These are phyloP conservation scores for Myotis vivesi DNA, from an alignment of 2,797 vertebrate genomes.

Conservation along the genomic window DNA sequence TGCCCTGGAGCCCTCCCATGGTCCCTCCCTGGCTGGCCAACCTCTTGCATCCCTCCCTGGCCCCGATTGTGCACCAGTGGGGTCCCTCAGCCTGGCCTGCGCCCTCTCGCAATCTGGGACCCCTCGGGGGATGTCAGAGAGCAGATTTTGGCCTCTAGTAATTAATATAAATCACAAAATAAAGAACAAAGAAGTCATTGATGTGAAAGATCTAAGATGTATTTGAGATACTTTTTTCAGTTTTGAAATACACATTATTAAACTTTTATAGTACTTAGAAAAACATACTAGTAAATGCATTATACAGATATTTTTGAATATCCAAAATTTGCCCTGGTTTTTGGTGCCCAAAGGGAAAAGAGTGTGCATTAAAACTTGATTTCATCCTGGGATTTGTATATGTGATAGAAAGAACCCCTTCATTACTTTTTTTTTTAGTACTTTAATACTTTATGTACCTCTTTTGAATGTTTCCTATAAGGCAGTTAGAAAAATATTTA, in stretches of 20 bases:
- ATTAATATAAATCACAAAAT: not conserved
- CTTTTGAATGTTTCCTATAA: not conserved
- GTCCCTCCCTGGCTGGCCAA: too few relatives aligned
- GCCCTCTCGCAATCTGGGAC: too few relatives aligned
- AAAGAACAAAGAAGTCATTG: not conserved
- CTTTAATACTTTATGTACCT: not conserved
- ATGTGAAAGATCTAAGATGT: not conserved
- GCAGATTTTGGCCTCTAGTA: not conserved
- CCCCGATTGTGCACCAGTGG: too few relatives aligned
- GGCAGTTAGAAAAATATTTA: not conserved
- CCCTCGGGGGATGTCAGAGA: too few relatives aligned
- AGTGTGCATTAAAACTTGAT: not conserved
- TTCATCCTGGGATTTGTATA: not conserved
- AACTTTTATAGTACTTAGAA: not conserved
- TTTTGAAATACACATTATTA: slow-evolving; percentile 7
- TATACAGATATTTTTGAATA: not conserved
- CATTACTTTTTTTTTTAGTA: not conserved
- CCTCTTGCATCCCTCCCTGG: too few relatives aligned
- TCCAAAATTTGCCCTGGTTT: not conserved
- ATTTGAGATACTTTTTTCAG: not conserved
- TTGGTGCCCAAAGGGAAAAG: not conserved
- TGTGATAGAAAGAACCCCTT: not conserved
- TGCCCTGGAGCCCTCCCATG: too few relatives aligned
- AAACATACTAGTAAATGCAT: not conserved
- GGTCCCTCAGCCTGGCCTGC: too few relatives aligned